These are phyloP conservation scores for Drosophila tristis DNA, from an alignment of 1,140 invertebrate species.

Conservation along the genomic window DNA sequence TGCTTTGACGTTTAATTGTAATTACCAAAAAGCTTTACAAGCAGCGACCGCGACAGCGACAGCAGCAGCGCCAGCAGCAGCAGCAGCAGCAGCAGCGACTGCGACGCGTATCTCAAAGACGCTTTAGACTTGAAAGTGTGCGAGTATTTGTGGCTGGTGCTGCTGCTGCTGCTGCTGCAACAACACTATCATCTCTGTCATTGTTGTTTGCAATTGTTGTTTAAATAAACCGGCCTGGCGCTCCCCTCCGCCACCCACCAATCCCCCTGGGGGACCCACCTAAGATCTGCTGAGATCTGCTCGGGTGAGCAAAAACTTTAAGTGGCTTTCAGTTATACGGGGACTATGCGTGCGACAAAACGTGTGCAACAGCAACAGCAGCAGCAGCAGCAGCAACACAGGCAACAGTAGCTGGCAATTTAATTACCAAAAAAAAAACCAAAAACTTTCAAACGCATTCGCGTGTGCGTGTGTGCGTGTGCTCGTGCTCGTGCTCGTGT, in stretches of 20 bases:
- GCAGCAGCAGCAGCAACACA: constrained; percentile 22
- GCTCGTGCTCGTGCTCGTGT: not conserved
- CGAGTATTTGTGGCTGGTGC: constrained; percentile 58
- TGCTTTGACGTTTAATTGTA: constrained; percentile 79
- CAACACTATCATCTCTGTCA: constrained; percentile 57
- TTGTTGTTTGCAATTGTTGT: constrained; percentile 70
- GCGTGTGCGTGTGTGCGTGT: constrained; percentile 22
- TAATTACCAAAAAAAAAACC: constrained; percentile 48
- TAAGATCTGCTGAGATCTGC: constrained; percentile 34
- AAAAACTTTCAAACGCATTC: constrained; percentile 47
- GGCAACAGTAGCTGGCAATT: constrained; percentile 36
- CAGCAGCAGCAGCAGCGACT: not conserved
- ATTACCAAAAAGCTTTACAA: constrained; percentile 66
- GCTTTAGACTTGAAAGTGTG: constrained; percentile 68
- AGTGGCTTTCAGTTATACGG: constrained; percentile 75
- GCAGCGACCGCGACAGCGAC: constrained; percentile 10
- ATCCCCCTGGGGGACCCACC: constrained; percentile 6
- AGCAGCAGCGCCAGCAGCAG: not conserved
- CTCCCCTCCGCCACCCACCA: constrained; percentile 10
- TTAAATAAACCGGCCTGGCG: constrained; percentile 73
- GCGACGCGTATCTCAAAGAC: constrained; percentile 63
- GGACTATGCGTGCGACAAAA: constrained; percentile 81
- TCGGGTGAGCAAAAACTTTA: constrained; percentile 63
- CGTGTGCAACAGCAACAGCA: constrained; percentile 46
- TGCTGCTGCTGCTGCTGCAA: constrained; percentile 37